Evolutionary conservation across 2,888 invertebrate genomes (phyloP), one percentile per base, ranked within the genome.

Genomic region (Cantharis flavilabris): DNA sequence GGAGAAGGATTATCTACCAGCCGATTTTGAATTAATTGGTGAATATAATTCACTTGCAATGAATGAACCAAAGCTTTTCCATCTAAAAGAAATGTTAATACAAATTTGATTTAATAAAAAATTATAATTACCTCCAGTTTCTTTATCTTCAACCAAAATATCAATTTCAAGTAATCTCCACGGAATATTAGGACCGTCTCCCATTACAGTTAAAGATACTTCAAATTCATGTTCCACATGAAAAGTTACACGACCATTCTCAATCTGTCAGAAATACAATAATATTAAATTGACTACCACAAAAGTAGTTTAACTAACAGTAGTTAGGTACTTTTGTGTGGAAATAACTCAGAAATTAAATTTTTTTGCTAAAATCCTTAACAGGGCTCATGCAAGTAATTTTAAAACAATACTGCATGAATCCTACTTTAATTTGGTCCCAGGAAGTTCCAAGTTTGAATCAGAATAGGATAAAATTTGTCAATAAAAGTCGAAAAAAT

Each of bases 141-240:
- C 99, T 88, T 95, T 96, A 86, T 99, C 99, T 87, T 98, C 97
- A 3, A 99, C 98, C 13, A 99, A 90, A 84, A 99, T 95, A 84
- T 97, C 96, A 82, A 99, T 95, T 87, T 98, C 97, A 76, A 99
- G 90, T 72, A 99, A 90, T 71, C 98, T 92, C 99, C 99, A 99
- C 0, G 98, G 98, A 75, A 98, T 93, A 86, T 93, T 94, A 0
- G 95, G 93, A 4, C 95, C 95, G 88, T 99, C 99, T 2, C 99
- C 98, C 95, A 99, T 97, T 10, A 99, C 94, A 3, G 99, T 99
- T 76, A 99, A 90, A 0, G 98, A 96, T 11, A 97, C 98, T 87
- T 97, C 96, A 89, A 98, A 99, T 88, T 99, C 98, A 88, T 98
- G 96, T 80, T 97, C 96, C 1, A 98, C 97, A 81, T 94, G 93